A percentile compares a stretch with the other conserved stretches of the same genome.
Conservation (phyloP, 2,888 invertebrate genomes). For the Cylloceria caligata region DNA sequence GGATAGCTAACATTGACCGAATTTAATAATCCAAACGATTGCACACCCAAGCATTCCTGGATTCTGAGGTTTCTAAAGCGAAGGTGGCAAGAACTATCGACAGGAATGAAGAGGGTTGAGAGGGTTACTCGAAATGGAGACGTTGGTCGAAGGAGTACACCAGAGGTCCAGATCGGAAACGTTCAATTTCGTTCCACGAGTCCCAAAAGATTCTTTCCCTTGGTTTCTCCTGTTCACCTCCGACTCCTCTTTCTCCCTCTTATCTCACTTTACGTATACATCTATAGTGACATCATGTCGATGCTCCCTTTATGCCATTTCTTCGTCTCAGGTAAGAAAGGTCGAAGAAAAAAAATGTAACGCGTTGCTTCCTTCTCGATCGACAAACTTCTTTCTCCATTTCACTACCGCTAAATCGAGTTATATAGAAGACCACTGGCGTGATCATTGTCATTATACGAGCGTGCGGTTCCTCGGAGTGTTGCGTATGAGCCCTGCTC, state of each 20-base stretch:
- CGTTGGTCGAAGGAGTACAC: slow-evolving; percentile 44
- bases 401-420: slow-evolving; percentile 28
- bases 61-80: slow-evolving; percentile 19
- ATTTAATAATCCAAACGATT: slow-evolving; percentile 48
- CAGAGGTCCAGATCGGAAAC: slow-evolving; percentile 70
- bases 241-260: slow-evolving; percentile 31
- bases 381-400: slow-evolving; percentile 33
- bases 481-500: slow-evolving; percentile 60
- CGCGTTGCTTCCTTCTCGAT: slow-evolving; percentile 30
- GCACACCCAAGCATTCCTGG: slow-evolving; percentile 18
- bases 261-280: slow-evolving; percentile 25
- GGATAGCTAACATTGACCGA: slow-evolving; percentile 4
- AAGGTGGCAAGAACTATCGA: not conserved
- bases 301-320: slow-evolving; percentile 36
- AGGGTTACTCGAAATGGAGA: slow-evolving; percentile 63
- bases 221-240: slow-evolving; percentile 38
- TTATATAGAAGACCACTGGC: not conserved
- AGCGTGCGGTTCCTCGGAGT: not conserved
- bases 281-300: not conserved
- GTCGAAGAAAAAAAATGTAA: slow-evolving; percentile 7
- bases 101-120: slow-evolving; percentile 7
- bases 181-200: slow-evolving; percentile 77
- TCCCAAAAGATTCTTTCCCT: slow-evolving; percentile 72
- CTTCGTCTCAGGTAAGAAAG: slow-evolving; percentile 12
- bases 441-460: slow-evolving; percentile 40